A percentile compares a stretch with the other conserved stretches of the same genome.
Conservation (phyloP, 2,113 vertebrate genomes). For the Plectropomus leopardus region DNA sequence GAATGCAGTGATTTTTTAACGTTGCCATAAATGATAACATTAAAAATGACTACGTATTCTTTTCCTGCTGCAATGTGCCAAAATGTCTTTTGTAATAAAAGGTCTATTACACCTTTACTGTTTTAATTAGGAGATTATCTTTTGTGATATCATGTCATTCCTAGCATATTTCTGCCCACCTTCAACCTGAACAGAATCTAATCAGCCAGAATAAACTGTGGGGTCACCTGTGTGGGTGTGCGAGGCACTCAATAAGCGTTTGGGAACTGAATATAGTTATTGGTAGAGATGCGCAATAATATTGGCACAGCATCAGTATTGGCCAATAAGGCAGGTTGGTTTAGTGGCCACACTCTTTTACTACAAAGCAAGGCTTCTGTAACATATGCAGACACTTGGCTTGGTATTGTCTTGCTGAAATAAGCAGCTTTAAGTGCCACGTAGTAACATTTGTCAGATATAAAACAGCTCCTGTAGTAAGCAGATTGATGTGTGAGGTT, state of each 20-base stretch:
- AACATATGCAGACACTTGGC: too few relatives aligned
- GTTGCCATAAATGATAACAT: neutral
- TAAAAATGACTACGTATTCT: neutral
- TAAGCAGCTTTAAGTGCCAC: neutral
- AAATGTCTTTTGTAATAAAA: neutral
- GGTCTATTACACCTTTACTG: neutral
- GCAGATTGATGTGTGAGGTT: neutral
- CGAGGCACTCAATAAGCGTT: too few relatives aligned
- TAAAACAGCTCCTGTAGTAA: neutral
- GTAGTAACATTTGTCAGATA: neutral
- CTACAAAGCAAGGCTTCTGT: too few relatives aligned
- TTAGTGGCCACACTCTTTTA: too few relatives aligned
- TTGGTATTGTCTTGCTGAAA: too few relatives aligned
- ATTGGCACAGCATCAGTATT: too few relatives aligned
- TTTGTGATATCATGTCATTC: neutral
- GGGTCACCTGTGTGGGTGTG: neutral
- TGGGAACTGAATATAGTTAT: too few relatives aligned
- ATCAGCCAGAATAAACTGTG: neutral
- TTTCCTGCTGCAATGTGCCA: neutral
- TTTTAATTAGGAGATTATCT: neutral
- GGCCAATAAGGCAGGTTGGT: too few relatives aligned
- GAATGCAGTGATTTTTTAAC: neutral
- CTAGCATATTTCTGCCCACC: neutral
- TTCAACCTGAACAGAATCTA: neutral
- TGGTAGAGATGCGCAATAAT: too few relatives aligned